phyloP scores from a whole-genome alignment of 2,113 vertebrate genomes.

The Nansenia antarctica region DNA sequence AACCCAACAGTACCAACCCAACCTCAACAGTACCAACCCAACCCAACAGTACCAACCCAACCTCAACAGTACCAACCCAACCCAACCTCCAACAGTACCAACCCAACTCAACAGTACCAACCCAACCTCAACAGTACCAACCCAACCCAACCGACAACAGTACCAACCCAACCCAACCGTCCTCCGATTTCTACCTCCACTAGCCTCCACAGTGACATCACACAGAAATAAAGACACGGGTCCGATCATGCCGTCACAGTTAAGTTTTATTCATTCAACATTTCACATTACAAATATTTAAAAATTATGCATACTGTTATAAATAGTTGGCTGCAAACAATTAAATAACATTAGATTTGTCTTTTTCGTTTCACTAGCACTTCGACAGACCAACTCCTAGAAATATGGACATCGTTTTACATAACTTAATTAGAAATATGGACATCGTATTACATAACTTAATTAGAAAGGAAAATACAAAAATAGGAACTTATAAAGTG shows the following conservation, averaged over 20 bases:
- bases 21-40: too few relatives aligned
- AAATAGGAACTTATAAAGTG: slow-evolving; percentile 99
- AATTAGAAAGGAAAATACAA: slow-evolving; percentile 99
- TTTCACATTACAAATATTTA: slow-evolving; percentile 99
- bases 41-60: too few relatives aligned
- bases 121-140: too few relatives aligned
- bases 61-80: too few relatives aligned
- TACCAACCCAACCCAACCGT: too few relatives aligned
- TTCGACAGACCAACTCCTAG: slow-evolving; percentile 99
- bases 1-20: too few relatives aligned
- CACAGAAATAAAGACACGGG: slow-evolving; percentile 13
- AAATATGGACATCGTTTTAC: slow-evolving; percentile 99
- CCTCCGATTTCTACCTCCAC: too few relatives aligned
- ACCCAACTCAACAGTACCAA: too few relatives aligned
- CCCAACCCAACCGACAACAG: neutral
- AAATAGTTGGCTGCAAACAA: slow-evolving; percentile 99
- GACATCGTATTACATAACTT: slow-evolving; percentile 99
- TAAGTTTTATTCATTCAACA: slow-evolving; percentile 99
- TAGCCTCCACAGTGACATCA: too few relatives aligned
- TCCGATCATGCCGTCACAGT: slow-evolving; percentile 79
- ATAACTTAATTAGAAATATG: slow-evolving; percentile 99
- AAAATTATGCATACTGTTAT: slow-evolving; percentile 99
- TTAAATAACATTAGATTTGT: slow-evolving; percentile 99
- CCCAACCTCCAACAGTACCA: too few relatives aligned
- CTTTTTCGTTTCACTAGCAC: slow-evolving; percentile 97